Evolutionary conservation across 2,888 invertebrate species (phyloP), one percentile per base, ranked within the genome.

Genomic region (Torymus texanus): DNA sequence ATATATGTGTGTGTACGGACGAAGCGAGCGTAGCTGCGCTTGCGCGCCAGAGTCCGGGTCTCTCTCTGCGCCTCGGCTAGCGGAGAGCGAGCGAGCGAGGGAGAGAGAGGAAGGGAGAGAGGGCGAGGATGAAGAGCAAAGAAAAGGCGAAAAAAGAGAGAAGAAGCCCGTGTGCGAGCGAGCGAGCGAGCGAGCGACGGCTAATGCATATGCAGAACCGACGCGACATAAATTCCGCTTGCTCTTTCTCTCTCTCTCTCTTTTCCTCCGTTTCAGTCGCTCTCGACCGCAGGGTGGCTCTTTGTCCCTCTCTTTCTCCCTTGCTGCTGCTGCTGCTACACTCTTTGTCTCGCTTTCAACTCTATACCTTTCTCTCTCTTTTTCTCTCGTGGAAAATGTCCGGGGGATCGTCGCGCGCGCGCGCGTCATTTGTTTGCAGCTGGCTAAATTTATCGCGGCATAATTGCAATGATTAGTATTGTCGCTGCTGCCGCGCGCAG

Each of bases 181-280:
- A 21, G n/a, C n/a, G 18, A 61, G 29, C 29, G 29, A 29, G 29
- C 29, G 29, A n/a, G 50, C 16, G 13, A 2, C 29, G 21, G 71
- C 77, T 71, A 65, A 77, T 77, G 77, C 77, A 71, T 71, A 77
- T 71, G 77, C 77, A 56, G 51, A 71, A 58, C 58, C 51, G 63
- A 58, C 58, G 71, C 71, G 77, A 77, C 71, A 65, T 71, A 65
- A 77, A 77, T 77, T 77, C 65, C 16, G 21, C 58, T 58, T 62
- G 63, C 55, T 55, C 72, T 50, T 55, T 63, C 18, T 63, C 59
- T 59, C 53, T 78, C 59, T 65, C 55, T 29, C 59, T 50, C 56
- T 59, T 51, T 58, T 53, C 10, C 21, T 16, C 50, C 24, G 21
- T 58, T n/a, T 59, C 12, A 41, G 41, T n/a, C 24, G 24, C 56